Evolutionary conservation across 2,113 vertebrate species (phyloP), one percentile per base, ranked within the genome.

Genomic region (Cettia cetti): DNA sequence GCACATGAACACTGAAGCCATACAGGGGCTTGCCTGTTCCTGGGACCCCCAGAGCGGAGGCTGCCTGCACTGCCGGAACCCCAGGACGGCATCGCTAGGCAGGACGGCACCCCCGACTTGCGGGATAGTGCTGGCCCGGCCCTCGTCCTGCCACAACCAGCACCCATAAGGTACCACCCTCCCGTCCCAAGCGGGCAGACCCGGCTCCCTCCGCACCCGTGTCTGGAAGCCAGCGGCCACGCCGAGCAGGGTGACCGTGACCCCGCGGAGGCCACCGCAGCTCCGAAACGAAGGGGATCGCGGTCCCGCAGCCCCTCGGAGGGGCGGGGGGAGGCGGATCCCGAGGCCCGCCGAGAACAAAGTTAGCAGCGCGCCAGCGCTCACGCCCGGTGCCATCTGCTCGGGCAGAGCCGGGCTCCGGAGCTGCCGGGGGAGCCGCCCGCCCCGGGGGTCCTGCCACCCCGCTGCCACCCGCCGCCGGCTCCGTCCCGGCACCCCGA

Each of bases 361-460:
- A 96, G 95, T 94, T 96, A 93, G 90, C 92, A 91, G 83, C 95
- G 95, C 72, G 85, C 69, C 70, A 91, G 91, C 93, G 80, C 77
- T 92, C 74, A 79, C 92, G 57, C 59, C 79, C 89, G 87, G 59
- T 71, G 60, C 94, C 92, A 94, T 94, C 92, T 92, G 94, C 86
- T 87, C 92, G 86, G 66, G 84, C 70, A 93, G 10, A 45, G 54
- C 23, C 44, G 31, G 60, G 84, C 44, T 78, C 79, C 31, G 31
- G 64, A 49, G 35, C 77, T 64, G 82, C 86, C 60, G 54, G 21
- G 26, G 49, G 70, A 77, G 64, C 70, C 94, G 80, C 89, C 89
- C 70, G 83, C 75, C 27, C 21, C 5, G 22, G 15, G 24, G 11
- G 18, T 53, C 49, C 52, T 18, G 68, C 66, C 27, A 5, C 49